Base-by-base conservation (phyloP, 2,888 invertebrate species). In the Strigamia crassipes region DNA sequence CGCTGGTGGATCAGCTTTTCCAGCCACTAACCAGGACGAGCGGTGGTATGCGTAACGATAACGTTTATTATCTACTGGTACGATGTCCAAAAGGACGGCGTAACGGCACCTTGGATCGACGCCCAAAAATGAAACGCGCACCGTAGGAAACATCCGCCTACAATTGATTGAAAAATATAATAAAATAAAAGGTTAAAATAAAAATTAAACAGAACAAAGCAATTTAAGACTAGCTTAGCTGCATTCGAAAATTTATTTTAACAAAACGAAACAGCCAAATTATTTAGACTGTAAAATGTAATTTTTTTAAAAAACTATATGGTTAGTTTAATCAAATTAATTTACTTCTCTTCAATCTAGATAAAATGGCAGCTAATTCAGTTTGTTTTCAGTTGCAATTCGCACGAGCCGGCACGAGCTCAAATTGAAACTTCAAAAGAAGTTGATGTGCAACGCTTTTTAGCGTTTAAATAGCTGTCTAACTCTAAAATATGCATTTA, bases 131-230 rank as follows among this genome's bases (percentile, higher is more conserved):
- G 93, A 92, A 51, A 93, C 92, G 79, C 94, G 89, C 81, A 94
- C 90, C 10, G 94, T 94, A 1, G 94, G 94, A 86, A 94, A 94
- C 94, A 94, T 94, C 85, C 94, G 90, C 87, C 94, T 94, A 90
- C 78, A 90, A 90, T 84, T 87, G 85, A 84, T 84, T 83, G 82
- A 83, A 83, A 82, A 83, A 42, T 38, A 34, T 38, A 56, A 61
- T 10, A 79, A 79, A 15, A 18, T 77, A 27, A 77, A 77, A 77
- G 38, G 77, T 34, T 77, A 77, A 34, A 77, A 38, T 34, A 78
- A 21, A 38, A 42, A 41, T n/a, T 38, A 78, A 79, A 42, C 38
- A 21, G 31, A 31, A 38, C 27, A 18, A 78, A 34, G 78, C 41
- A 38, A 27, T 5, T 27, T 27, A 27, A 27, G 27, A 2, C 27